Evolutionary conservation across 2,888 invertebrate genomes (phyloP), one percentile per base, ranked within the genome.

Genomic region (Ashinkailepas kermadecensis): DNA sequence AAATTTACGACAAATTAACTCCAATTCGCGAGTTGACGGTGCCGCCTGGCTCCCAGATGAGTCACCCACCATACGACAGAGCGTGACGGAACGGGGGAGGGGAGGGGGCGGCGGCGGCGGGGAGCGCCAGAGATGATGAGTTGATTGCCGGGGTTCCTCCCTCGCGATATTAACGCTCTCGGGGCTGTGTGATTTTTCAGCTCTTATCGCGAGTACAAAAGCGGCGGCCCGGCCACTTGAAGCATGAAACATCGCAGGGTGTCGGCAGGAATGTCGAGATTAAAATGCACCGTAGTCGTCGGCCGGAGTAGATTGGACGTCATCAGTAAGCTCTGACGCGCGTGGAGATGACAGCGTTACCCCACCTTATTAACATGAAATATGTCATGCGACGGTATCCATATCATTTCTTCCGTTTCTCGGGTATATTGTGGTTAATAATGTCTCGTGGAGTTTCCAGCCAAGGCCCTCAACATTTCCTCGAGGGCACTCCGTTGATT

Each of bases 91-190:
- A 39, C 15, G 12, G 15, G 70, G 12, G 25, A 39, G 1, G 64
- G 9, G n/a, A 21, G 70, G 70, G 15, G 39, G 0, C 15, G 70
- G 39, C 15, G 4, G 15, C 39, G 25, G 23, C 4, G 11, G 23
- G 39, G 6, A 39, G 11, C 25, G 4, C 9, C 64, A 64, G 70
- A 62, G 62, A 18, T 62, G 70, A 70, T 23, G 65, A 70, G 70
- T 15, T 39, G 25, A 39, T 39, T 70, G 70, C 39, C 70, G 39
- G 70, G 10, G 39, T 11, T 25, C 15, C 8, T 13, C 70, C 70
- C 39, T 70, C 67, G 70, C 70, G 25, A 39, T 70, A 70, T 70
- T 70, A 70, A 70, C 70, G 39, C 39, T 70, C 70, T 39, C 70
- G 39, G 13, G 39, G 70, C 70, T 39, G 39, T 39, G 70, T 39